Evolutionary conservation across 2,888 invertebrate species (phyloP).

Genomic region (Andrena hattorfiana): DNA sequence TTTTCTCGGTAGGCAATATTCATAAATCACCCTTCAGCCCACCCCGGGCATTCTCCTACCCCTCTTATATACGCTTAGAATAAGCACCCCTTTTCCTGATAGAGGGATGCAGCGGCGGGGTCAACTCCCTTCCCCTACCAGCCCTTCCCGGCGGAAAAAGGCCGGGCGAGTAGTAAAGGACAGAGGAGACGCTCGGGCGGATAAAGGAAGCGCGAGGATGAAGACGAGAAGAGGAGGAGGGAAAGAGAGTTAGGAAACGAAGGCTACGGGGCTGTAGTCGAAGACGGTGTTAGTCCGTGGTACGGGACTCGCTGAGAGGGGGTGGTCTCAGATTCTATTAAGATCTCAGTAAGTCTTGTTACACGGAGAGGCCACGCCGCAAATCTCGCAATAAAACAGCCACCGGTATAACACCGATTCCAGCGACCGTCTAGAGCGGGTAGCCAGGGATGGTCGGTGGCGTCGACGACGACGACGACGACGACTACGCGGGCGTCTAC

Average conservation of each 20-base stretch:
- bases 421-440: constrained; percentile 59
- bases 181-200: constrained; percentile 29
- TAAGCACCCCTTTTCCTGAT: constrained; percentile 78
- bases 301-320: constrained; percentile 66
- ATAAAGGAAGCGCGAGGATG: constrained; percentile 46
- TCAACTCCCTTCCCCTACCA: constrained; percentile 70
- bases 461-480: constrained; percentile 38
- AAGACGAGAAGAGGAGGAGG: constrained; percentile 23
- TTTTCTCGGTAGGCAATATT: constrained; percentile 82
- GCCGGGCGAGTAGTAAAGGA: constrained; percentile 15
- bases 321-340: constrained; percentile 84
- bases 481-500: constrained; percentile 38
- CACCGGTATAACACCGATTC: constrained; percentile 81
- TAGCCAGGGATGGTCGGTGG: constrained; percentile 36
- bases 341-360: constrained; percentile 85
- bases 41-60: constrained; percentile 55
- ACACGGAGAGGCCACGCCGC: constrained; percentile 83
- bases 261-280: constrained; percentile 57
- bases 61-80: constrained; percentile 83
- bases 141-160: constrained; percentile 33
- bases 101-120: constrained; percentile 76
- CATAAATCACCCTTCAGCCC: constrained; percentile 82
- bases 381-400: constrained; percentile 85
- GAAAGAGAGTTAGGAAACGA: constrained; percentile 53
- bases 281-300: constrained; percentile 64